phyloP scores from a whole-genome alignment of 2,113 vertebrate genomes.

The Nerophis ophidion region DNA sequence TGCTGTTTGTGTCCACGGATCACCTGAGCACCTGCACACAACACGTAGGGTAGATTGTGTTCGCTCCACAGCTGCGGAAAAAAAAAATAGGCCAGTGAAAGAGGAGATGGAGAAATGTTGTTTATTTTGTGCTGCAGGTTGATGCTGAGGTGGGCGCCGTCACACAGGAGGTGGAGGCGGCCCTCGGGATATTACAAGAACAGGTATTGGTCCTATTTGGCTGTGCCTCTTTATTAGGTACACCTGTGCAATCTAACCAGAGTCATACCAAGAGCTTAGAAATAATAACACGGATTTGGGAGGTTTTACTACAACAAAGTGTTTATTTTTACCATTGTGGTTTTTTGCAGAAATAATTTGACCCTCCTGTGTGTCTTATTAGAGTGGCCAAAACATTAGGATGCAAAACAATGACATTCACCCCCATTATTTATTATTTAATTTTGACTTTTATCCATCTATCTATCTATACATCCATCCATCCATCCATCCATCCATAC shows the following conservation, averaged over 20 bases:
- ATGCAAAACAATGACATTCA: too few species aligned
- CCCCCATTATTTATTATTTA: too few species aligned
- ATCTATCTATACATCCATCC: too few species aligned
- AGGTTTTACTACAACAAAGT: not conserved
- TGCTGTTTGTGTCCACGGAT: conserved; percentile 59
- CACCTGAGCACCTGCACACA: conserved; percentile 51
- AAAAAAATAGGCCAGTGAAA: not conserved
- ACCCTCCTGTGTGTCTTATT: too few species aligned
- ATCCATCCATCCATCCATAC: too few species aligned
- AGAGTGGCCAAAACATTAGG: too few species aligned
- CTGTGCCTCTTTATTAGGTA: too few species aligned
- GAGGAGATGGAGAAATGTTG: not conserved
- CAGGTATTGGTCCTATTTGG: conserved; percentile 33
- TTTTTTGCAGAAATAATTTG: too few species aligned
- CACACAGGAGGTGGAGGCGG: conserved; percentile 50
- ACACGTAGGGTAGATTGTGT: conserved; percentile 44
- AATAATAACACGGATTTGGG: too few species aligned
- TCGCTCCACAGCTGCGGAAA: not conserved
- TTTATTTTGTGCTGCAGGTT: conserved; percentile 36
- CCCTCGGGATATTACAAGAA: conserved; percentile 52
- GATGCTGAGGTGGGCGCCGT: conserved; percentile 31
- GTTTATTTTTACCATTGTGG: not conserved
- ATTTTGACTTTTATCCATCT: too few species aligned
- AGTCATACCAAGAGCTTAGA: too few species aligned
- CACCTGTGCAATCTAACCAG: too few species aligned